Evolutionary conservation across 2,797 vertebrate genomes (phyloP).

Genomic region (Ctenochaetus hawaiiensis): DNA sequence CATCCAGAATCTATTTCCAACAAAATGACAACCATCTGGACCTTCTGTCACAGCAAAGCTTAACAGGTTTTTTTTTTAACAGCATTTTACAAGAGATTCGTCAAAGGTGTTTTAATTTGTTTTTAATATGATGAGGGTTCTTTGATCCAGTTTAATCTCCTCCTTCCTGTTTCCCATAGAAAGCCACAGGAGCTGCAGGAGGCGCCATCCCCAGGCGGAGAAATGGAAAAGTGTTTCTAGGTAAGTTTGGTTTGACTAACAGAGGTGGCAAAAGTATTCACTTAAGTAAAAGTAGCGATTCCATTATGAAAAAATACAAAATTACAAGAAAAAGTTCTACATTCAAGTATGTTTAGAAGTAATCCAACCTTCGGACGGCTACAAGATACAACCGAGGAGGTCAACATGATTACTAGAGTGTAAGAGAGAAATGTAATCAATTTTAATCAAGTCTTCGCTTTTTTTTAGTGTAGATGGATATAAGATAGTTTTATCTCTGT

Average conservation of each 20-base stretch:
- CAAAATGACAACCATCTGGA: slow-evolving; percentile 59
- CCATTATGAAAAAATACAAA: neutral
- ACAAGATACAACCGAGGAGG: no score
- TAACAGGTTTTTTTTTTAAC: slow-evolving; percentile 10
- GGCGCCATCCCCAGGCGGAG: slow-evolving; percentile 93
- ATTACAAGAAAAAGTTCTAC: neutral
- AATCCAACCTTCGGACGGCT: neutral
- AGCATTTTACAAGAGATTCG: slow-evolving; percentile 30
- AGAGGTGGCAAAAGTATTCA: neutral
- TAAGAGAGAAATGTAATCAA: no score
- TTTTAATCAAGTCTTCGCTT: no score
- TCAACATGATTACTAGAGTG: no score
- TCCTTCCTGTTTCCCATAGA: slow-evolving; percentile 86
- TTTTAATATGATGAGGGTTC: slow-evolving; percentile 4
- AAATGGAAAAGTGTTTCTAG: slow-evolving; percentile 96
- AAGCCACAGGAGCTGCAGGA: slow-evolving; percentile 95
- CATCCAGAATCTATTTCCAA: slow-evolving; percentile 66
- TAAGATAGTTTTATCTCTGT: neutral
- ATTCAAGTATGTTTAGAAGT: neutral
- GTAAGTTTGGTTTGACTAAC: slow-evolving; percentile 77
- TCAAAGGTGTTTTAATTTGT: neutral
- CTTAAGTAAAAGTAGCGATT: neutral
- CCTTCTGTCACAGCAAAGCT: slow-evolving; percentile 6
- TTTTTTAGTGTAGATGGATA: no score
- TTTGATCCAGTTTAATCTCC: slow-evolving; percentile 31